Conservation (phyloP, 2,888 invertebrate genomes). For the Xestia xanthographa region DNA sequence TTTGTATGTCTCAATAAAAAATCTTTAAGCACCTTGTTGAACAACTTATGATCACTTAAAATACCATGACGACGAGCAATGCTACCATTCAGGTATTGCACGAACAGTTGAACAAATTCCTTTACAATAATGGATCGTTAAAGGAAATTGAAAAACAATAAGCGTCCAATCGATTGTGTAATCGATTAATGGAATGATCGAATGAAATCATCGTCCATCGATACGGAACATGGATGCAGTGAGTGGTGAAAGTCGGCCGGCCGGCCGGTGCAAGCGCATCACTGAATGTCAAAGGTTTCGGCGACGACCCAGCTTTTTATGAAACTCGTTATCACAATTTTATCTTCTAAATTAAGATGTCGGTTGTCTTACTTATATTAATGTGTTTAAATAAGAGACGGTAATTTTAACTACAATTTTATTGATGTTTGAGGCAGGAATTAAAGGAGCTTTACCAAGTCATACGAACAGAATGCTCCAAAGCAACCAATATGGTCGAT, state of each 20-base stretch:
- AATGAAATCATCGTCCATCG: slow-evolving; percentile 65
- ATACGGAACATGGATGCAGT: slow-evolving; percentile 68
- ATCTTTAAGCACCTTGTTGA: slow-evolving; percentile 24
- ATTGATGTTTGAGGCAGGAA: not conserved
- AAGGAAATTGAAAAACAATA: slow-evolving; percentile 68
- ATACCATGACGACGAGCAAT: slow-evolving; percentile 7
- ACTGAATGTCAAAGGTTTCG: slow-evolving; percentile 70
- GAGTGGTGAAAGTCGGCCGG: slow-evolving; percentile 75
- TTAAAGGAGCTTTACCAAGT: not conserved
- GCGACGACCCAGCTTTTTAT: slow-evolving; percentile 63
- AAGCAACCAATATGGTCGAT: not conserved
- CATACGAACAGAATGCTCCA: not conserved
- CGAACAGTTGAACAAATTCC: slow-evolving; percentile 11
- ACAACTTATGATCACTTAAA: slow-evolving; percentile 31
- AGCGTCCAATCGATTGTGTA: slow-evolving; percentile 62
- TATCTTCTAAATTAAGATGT: slow-evolving; percentile 46
- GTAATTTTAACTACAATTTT: not conserved
- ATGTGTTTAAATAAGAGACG: not conserved
- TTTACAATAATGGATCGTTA: slow-evolving; percentile 30
- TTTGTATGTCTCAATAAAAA: slow-evolving; percentile 15
- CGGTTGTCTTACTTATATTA: slow-evolving; percentile 8
- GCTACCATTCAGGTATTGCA: slow-evolving; percentile 20
- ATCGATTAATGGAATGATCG: slow-evolving; percentile 66
- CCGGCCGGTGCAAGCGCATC: slow-evolving; percentile 58
- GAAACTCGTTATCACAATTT: slow-evolving; percentile 56